Evolutionary conservation across 2,113 vertebrate species (phyloP).

Genomic region (Sterna hirundo): DNA sequence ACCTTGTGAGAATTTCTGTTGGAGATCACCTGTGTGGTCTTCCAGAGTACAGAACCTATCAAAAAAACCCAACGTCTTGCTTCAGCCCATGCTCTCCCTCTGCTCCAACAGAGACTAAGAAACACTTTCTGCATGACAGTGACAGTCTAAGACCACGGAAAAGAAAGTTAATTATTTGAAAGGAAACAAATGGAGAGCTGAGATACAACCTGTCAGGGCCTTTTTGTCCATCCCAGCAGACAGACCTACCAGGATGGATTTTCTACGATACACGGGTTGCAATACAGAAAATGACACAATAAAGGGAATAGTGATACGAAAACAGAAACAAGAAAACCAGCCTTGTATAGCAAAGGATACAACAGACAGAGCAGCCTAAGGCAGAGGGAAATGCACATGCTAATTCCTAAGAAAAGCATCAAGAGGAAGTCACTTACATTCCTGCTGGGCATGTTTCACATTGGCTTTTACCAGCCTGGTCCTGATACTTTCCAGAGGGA

Average conservation of each 20-base stretch:
- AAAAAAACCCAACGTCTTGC: not conserved
- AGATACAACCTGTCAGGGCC: not conserved
- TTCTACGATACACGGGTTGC: fast-evolving
- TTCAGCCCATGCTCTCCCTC: not conserved
- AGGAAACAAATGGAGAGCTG: not conserved
- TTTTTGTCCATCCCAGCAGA: not conserved
- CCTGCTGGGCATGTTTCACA: slow-evolving; percentile 74
- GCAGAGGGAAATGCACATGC: not conserved
- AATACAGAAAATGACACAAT: not conserved
- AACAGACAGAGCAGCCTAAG: not conserved
- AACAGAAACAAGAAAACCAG: not conserved
- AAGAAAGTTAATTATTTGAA: not conserved
- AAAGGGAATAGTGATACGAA: not conserved
- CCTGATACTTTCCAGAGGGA: slow-evolving; percentile 82
- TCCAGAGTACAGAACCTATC: slow-evolving; percentile 68
- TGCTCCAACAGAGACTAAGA: not conserved
- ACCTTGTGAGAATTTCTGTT: not conserved
- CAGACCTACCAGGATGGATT: not conserved
- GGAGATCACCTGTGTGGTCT: not conserved
- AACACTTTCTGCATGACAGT: not conserved
- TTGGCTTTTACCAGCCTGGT: slow-evolving; percentile 73
- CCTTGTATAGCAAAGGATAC: not conserved
- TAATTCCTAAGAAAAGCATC: not conserved
- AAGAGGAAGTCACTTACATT: slow-evolving; percentile 53
- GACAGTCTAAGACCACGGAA: not conserved